phyloP scores from a whole-genome alignment of 2,113 vertebrate species.

The Potamarius usumacintae region DNA sequence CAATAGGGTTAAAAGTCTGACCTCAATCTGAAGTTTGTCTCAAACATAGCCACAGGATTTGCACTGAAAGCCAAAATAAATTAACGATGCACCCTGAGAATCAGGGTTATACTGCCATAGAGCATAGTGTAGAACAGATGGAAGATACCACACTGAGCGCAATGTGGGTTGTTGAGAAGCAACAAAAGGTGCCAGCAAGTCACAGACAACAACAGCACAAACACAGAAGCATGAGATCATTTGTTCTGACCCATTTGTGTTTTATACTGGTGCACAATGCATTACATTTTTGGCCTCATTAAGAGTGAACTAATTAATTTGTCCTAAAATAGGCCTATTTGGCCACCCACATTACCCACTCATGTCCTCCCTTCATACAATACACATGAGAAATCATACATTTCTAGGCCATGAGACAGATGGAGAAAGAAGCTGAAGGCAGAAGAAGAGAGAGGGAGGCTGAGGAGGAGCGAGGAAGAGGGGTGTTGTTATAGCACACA shows the following conservation, averaged over 20 bases:
- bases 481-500: background rate
- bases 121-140: conserved; percentile 41
- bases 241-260: conserved; percentile 52
- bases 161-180: conserved; percentile 41
- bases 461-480: conserved; percentile 8
- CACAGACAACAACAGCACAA: conserved; percentile 8
- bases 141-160: conserved; percentile 31
- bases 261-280: conserved; percentile 62
- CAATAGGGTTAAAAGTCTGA: background rate
- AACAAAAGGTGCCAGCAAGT: conserved; percentile 32
- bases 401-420: conserved; percentile 57
- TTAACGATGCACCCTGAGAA: conserved; percentile 14
- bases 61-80: conserved; percentile 21
- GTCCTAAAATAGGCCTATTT: conserved; percentile 69
- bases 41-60: conserved; percentile 8
- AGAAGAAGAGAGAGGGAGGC: conserved; percentile 19
- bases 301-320: conserved; percentile 74
- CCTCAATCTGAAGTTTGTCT: conserved; percentile 1
- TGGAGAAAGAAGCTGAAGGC: conserved; percentile 39
- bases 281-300: conserved; percentile 67
- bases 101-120: background rate
- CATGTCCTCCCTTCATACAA: conserved; percentile 35
- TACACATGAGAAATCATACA: conserved; percentile 54
- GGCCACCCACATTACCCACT: conserved; percentile 31
- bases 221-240: conserved; percentile 15